Percentiles rank a stretch among this genome's conserved stretches.
These are phyloP conservation scores for Lomographa bimaculata DNA, from an alignment of 2,888 invertebrate genomes.

Conservation along the genomic window DNA sequence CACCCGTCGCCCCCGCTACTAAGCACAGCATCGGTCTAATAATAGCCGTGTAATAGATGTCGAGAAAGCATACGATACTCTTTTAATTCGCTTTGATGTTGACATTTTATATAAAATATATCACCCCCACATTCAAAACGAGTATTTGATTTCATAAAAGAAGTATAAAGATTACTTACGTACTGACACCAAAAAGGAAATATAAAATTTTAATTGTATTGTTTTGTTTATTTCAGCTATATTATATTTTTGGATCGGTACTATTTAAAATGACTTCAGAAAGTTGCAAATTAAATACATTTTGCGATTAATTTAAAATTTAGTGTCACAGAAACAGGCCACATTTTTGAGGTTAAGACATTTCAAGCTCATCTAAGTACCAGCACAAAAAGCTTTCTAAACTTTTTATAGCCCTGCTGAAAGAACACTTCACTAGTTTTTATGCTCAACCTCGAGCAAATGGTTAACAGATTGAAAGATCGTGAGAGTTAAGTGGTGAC, in stretches of 20 bases:
- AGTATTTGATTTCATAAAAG: too few species aligned
- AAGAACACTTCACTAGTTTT: slow-evolving; percentile 36
- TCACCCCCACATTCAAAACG: too few species aligned
- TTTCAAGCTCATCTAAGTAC: too few species aligned
- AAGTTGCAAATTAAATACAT: slow-evolving; percentile 15
- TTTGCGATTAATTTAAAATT: too few species aligned
- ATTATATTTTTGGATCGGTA: too few species aligned
- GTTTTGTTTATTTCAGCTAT: too few species aligned
- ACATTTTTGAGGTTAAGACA: too few species aligned
- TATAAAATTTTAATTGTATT: too few species aligned
- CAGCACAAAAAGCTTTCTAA: slow-evolving; percentile 16
- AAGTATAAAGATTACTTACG: too few species aligned
- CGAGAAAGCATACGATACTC: slow-evolving; percentile 41
- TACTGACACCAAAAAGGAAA: too few species aligned
- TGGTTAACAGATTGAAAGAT: slow-evolving; percentile 47
- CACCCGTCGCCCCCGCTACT: slow-evolving; percentile 56
- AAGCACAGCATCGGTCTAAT: slow-evolving; percentile 61
- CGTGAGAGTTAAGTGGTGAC: slow-evolving; percentile 46
- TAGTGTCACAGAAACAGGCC: too few species aligned
- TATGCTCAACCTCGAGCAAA: slow-evolving; percentile 33
- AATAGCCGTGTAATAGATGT: slow-evolving; percentile 64
- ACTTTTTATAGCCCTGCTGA: slow-evolving; percentile 28
- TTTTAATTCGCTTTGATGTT: background rate
- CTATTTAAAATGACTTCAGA: slow-evolving; percentile 4
- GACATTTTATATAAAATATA: background rate